Percentiles rank a stretch among this genome's conserved stretches.
These are phyloP conservation scores for Oryzias melastigma DNA, from an alignment of 2,113 vertebrate species.

Conservation along the genomic window DNA sequence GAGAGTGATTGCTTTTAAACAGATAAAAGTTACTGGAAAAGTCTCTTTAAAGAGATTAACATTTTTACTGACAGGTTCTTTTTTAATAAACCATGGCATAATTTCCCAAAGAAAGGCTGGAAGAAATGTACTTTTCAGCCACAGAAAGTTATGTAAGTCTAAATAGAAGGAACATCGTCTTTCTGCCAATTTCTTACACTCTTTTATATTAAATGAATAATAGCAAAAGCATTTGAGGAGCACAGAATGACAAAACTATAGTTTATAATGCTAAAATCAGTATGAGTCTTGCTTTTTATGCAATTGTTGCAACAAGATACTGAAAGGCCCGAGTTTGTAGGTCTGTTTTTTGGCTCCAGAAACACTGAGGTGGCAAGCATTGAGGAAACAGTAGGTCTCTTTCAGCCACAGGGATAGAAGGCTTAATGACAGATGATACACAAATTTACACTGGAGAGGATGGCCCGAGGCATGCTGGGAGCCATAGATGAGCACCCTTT, in stretches of 20 bases:
- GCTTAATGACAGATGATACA: slow-evolving; percentile 65
- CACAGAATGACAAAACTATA: too few relatives aligned
- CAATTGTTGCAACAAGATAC: slow-evolving; percentile 58
- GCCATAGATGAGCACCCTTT: slow-evolving; percentile 45
- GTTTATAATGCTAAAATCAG: slow-evolving; percentile 10
- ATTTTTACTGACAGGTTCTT: not conserved
- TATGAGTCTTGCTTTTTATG: slow-evolving; percentile 36
- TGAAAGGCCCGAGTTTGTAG: slow-evolving; percentile 34
- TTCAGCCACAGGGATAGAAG: slow-evolving; percentile 45
- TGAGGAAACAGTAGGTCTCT: slow-evolving; percentile 42
- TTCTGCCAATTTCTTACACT: too few relatives aligned
- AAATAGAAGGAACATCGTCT: too few relatives aligned
- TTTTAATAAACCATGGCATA: too few relatives aligned
- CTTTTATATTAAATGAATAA: too few relatives aligned
- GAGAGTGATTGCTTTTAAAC: slow-evolving; percentile 5
- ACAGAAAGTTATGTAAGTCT: too few relatives aligned
- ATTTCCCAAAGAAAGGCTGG: too few relatives aligned
- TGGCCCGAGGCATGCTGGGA: slow-evolving; percentile 60
- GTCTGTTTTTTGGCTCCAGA: slow-evolving; percentile 50
- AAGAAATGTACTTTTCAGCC: too few relatives aligned
- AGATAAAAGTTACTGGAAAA: slow-evolving; percentile 4
- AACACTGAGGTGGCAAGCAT: slow-evolving; percentile 35
- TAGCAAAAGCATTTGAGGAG: too few relatives aligned
- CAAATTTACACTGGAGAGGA: slow-evolving; percentile 65
- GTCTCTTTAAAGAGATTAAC: slow-evolving; percentile 9